Evolutionary conservation across 2,888 invertebrate species (phyloP).

Genomic region (Bhutanitis thaidina): DNA sequence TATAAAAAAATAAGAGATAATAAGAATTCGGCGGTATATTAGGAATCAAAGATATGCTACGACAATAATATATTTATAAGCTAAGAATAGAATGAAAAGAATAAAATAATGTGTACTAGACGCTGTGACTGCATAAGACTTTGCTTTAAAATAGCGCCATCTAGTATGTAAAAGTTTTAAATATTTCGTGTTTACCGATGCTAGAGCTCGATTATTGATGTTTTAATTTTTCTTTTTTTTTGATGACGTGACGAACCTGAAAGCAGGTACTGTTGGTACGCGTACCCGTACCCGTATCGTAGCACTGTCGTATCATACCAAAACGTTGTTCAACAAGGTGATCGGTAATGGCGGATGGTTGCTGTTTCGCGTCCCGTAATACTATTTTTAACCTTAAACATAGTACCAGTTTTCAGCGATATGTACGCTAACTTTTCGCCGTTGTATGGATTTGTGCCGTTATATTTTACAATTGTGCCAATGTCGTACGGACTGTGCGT

Average conservation of each 20-base stretch:
- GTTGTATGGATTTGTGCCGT: constrained; percentile 75
- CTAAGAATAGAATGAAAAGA: too few relatives aligned
- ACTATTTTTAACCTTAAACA: constrained; percentile 81
- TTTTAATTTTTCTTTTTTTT: constrained; percentile 39
- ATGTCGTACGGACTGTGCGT: constrained; percentile 70
- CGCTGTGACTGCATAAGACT: neutral
- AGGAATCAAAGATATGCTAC: too few relatives aligned
- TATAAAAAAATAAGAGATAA: too few relatives aligned
- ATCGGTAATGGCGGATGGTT: constrained; percentile 78
- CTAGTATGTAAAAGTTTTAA: constrained; percentile 33
- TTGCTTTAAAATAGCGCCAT: constrained; percentile 40
- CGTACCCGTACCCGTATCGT: too few relatives aligned
- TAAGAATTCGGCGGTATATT: too few relatives aligned
- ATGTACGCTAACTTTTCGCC: constrained; percentile 77
- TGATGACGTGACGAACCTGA: constrained; percentile 74
- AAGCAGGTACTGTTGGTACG: constrained; percentile 33
- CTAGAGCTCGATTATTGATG: constrained; percentile 26
- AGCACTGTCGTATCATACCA: constrained; percentile 27
- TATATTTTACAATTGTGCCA: constrained; percentile 72
- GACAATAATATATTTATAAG: too few relatives aligned
- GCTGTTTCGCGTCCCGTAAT: constrained; percentile 78
- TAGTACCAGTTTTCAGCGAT: constrained; percentile 80
- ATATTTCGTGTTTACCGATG: constrained; percentile 29
- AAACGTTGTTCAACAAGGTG: constrained; percentile 68
- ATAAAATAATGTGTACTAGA: too few relatives aligned